Conservation (phyloP, 2,113 vertebrate genomes). For the Heterotis niloticus region DNA sequence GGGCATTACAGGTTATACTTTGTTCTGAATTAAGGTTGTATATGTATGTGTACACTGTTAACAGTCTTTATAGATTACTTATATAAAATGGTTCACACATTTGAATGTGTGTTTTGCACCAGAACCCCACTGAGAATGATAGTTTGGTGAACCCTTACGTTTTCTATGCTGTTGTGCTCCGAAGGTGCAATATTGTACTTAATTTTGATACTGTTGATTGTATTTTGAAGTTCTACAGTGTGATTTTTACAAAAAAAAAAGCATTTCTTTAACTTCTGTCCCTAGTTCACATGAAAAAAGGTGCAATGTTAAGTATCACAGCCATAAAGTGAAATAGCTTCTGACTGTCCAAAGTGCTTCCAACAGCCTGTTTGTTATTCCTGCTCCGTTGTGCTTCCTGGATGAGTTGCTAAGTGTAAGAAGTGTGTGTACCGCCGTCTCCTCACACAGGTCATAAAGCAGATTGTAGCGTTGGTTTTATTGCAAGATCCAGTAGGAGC, state of each 20-base stretch:
- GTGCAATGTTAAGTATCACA: constrained; percentile 37
- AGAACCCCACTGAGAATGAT: constrained; percentile 50
- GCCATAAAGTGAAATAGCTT: constrained; percentile 35
- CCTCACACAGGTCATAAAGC: constrained; percentile 28
- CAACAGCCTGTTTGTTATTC: constrained; percentile 51
- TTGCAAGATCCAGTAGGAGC: constrained; percentile 13
- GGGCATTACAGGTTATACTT: constrained; percentile 69
- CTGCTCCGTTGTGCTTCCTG: constrained; percentile 66
- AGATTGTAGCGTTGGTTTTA: constrained; percentile 50
- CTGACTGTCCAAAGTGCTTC: constrained; percentile 59
- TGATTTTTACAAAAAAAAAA: constrained; percentile 35
- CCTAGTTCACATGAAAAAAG: constrained; percentile 32
- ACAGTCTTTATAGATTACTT: constrained; percentile 55
- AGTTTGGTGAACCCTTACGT: constrained; percentile 54
- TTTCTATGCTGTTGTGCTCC: constrained; percentile 61
- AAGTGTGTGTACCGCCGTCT: constrained; percentile 30
- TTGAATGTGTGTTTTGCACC: constrained; percentile 62
- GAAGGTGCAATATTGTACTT: constrained; percentile 73
- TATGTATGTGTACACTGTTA: constrained; percentile 42
- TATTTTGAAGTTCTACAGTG: constrained; percentile 50
- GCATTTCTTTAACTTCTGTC: constrained; percentile 41
- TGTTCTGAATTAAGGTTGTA: constrained; percentile 53
- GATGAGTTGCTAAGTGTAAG: constrained; percentile 39
- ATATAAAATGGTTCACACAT: constrained; percentile 55
- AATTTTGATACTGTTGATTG: constrained; percentile 60